These are phyloP conservation scores for Ecliptopera silaceata DNA, from an alignment of 2,888 invertebrate genomes.

Conservation along the genomic window DNA sequence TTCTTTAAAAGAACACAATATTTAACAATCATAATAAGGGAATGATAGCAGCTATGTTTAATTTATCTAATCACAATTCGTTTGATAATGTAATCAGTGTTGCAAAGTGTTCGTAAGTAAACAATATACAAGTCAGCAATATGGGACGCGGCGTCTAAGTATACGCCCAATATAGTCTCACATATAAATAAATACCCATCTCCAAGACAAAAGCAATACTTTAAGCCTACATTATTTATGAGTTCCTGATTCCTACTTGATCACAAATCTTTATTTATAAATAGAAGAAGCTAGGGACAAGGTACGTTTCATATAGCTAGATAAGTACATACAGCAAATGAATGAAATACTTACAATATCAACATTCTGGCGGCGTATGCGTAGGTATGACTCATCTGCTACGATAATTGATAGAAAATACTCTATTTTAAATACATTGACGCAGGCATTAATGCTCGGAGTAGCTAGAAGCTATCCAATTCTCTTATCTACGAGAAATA, in stretches of 20 bases:
- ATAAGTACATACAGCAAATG: slow-evolving; percentile 56
- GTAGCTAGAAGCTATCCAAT: too few species aligned
- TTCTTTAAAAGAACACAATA: neutral
- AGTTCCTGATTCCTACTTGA: slow-evolving; percentile 38
- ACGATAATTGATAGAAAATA: slow-evolving; percentile 37
- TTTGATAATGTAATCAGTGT: slow-evolving; percentile 28
- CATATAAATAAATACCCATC: slow-evolving; percentile 14
- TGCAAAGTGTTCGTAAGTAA: slow-evolving; percentile 11
- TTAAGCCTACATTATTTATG: slow-evolving; percentile 36
- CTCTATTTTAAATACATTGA: slow-evolving; percentile 38
- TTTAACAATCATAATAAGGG: too few species aligned
- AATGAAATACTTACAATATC: slow-evolving; percentile 71
- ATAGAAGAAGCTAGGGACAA: slow-evolving; percentile 54
- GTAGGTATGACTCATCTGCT: slow-evolving; percentile 53
- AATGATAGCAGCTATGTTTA: slow-evolving; percentile 4
- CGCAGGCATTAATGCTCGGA: slow-evolving; percentile 27
- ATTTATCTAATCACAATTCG: slow-evolving; percentile 33
- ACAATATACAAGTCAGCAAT: slow-evolving; percentile 8
- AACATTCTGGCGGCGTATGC: slow-evolving; percentile 65
- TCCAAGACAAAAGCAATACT: slow-evolving; percentile 16
- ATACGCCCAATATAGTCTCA: slow-evolving; percentile 4
- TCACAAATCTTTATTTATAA: slow-evolving; percentile 49
- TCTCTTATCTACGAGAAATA: too few species aligned
- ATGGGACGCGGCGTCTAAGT: slow-evolving; percentile 4
- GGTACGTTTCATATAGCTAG: too few species aligned